Percentiles rank a stretch among this genome's conserved stretches.
phyloP scores from a whole-genome alignment of 2,888 invertebrate genomes.

The Melanchra persicariae region DNA sequence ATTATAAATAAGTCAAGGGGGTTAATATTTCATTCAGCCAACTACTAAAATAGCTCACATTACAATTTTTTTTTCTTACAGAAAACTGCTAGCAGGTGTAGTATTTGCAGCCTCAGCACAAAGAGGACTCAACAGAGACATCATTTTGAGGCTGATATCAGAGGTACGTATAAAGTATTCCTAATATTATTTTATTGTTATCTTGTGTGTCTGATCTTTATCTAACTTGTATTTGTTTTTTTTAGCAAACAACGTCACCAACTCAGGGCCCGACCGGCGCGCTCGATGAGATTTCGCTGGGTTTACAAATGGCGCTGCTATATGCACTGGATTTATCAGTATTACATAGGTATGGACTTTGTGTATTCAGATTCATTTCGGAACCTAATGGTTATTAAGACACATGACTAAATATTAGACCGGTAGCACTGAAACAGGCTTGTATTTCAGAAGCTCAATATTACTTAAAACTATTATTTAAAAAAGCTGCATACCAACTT shows the following conservation, averaged over 20 bases:
- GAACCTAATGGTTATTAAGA: not conserved
- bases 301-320: slow-evolving; percentile 95
- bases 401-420: too few relatives aligned
- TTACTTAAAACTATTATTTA: too few relatives aligned
- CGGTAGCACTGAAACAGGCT: too few relatives aligned
- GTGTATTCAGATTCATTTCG: not conserved
- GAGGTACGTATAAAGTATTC: slow-evolving; percentile 77
- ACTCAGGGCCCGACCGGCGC: slow-evolving; percentile 92
- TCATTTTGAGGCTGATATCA: slow-evolving; percentile 92
- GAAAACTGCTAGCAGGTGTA: slow-evolving; percentile 84
- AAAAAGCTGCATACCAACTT: not conserved
- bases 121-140: slow-evolving; percentile 92
- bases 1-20: too few relatives aligned
- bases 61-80: slow-evolving; percentile 55
- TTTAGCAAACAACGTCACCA: slow-evolving; percentile 83
- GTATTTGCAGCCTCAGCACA: slow-evolving; percentile 87
- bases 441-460: too few relatives aligned
- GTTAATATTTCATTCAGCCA: too few relatives aligned
- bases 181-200: too few relatives aligned
- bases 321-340: slow-evolving; percentile 96
- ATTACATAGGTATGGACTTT: slow-evolving; percentile 89
- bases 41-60: too few relatives aligned
- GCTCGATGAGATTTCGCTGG: slow-evolving; percentile 94
- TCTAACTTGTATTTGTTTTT: slow-evolving; percentile 55
- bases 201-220: not conserved